Base-by-base conservation (phyloP, 1,140 invertebrate species). In the Dreissena polymorpha region DNA sequence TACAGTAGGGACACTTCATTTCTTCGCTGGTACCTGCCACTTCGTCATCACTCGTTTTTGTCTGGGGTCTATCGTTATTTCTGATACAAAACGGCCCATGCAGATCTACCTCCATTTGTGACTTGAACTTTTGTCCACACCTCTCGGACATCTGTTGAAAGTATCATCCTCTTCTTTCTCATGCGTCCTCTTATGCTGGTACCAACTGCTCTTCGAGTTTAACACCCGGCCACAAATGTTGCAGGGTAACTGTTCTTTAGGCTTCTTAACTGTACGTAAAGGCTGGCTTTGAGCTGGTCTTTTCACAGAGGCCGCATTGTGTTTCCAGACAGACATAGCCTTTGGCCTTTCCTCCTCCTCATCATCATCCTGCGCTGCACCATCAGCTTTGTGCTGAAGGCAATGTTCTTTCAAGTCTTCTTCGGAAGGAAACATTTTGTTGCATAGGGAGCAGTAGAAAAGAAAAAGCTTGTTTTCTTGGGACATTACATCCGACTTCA, bases 41-140 rank as follows among this genome's bases (percentile, higher is more conserved):
- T 27, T 49, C 74, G 49, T 74, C 65, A 29, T 71, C 27, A 3
- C 49, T n/a, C 21, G 10, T 55, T 14, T 21, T 53, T 53, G 23
- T 14, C 16, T 13, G 14, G 25, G 12, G 49, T 53, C n/a, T 25
- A 16, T 39, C 21, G 5, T 16, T 68, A 68, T 68, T 68, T 27
- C 25, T 68, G 16, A 60, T 23, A 21, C 76, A 78, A 16, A 78
- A 78, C 12, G 25, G 65, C n/a, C 68, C 68, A 39, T 78, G 76
- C 65, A 53, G 53, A 57, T 78, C 76, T 6, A 78, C 27, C 27
- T 70, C 65, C 25, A 65, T 68, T 12, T 27, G 39, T 0, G 50
- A 29, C 23, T 69, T 78, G 21, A 78, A 78, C 27, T n/a, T 67
- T 12, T 69, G 65, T 18, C 76, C 76, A 23, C 76, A 78, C 76